Conservation (phyloP, 1,140 invertebrate genomes). For the Pseudoatta argentina region DNA sequence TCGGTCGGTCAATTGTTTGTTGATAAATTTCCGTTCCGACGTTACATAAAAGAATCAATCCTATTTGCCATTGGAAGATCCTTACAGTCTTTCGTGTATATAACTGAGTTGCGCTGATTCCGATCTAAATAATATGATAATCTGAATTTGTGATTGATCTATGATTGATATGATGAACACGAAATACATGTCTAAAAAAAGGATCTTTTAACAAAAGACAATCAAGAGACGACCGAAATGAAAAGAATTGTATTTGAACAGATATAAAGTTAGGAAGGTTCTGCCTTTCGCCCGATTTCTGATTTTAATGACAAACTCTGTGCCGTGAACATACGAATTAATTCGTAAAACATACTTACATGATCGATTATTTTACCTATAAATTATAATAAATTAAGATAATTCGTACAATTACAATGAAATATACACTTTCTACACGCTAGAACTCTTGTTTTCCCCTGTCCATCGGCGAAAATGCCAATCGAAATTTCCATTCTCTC, state of each 20-base stretch:
- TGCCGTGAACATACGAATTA: conserved; percentile 28
- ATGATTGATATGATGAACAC: neutral
- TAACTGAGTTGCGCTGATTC: conserved; percentile 15
- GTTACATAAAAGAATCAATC: conserved; percentile 50
- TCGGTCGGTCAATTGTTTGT: conserved; percentile 66
- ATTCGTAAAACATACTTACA: conserved; percentile 56
- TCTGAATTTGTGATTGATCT: conserved; percentile 19
- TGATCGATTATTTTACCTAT: conserved; percentile 61
- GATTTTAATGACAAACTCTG: conserved; percentile 20
- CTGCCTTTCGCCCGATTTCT: conserved; percentile 39
- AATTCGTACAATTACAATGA: conserved; percentile 43
- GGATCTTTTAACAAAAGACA: conserved; percentile 6
- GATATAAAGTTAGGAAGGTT: conserved; percentile 54
- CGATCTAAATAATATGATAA: conserved; percentile 3
- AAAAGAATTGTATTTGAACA: conserved; percentile 52
- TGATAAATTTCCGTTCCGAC: conserved; percentile 64
- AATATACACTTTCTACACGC: conserved; percentile 47
- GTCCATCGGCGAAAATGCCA: conserved; percentile 25
- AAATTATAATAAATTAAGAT: conserved; percentile 76
- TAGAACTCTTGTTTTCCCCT: conserved; percentile 20
- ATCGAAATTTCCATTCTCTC: conserved; percentile 29
- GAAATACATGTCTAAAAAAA: neutral
- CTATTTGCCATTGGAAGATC: conserved; percentile 43
- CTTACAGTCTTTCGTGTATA: conserved; percentile 42
- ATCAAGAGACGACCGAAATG: neutral